A percentile compares a stretch with the other conserved stretches of the same genome.
These are phyloP conservation scores for Aegypius monachus DNA, from an alignment of 2,113 vertebrate species.

Conservation along the genomic window DNA sequence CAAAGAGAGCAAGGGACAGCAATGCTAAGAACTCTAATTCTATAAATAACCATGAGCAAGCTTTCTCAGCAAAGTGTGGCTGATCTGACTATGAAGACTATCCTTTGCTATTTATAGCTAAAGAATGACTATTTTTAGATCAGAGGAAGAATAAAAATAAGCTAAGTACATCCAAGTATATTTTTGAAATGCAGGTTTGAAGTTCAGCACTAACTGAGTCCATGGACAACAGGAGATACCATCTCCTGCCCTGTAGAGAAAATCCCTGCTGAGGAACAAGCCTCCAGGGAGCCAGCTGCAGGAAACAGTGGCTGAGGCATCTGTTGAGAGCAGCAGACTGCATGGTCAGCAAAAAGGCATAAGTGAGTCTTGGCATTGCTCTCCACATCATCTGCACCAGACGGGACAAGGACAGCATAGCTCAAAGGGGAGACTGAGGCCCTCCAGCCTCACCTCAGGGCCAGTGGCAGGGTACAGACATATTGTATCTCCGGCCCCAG, in stretches of 20 bases:
- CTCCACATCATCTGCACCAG: background rate
- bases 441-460: background rate
- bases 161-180: background rate
- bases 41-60: background rate
- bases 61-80: background rate
- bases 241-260: background rate
- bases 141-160: background rate
- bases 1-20: background rate
- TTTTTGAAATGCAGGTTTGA: background rate
- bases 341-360: background rate
- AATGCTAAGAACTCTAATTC: background rate
- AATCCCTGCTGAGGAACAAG: background rate
- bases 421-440: background rate
- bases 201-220: background rate
- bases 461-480: background rate
- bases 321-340: background rate
- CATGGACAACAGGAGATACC: background rate
- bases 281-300: background rate
- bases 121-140: background rate
- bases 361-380: background rate
- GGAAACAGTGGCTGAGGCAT: accelerated
- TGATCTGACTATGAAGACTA: background rate
- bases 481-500: background rate
- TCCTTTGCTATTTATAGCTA: slow-evolving; percentile 35
- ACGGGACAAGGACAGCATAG: background rate